Evolutionary conservation across 2,113 vertebrate genomes (phyloP), one percentile per base, ranked within the genome.

Genomic region (Turdus rufiventris): DNA sequence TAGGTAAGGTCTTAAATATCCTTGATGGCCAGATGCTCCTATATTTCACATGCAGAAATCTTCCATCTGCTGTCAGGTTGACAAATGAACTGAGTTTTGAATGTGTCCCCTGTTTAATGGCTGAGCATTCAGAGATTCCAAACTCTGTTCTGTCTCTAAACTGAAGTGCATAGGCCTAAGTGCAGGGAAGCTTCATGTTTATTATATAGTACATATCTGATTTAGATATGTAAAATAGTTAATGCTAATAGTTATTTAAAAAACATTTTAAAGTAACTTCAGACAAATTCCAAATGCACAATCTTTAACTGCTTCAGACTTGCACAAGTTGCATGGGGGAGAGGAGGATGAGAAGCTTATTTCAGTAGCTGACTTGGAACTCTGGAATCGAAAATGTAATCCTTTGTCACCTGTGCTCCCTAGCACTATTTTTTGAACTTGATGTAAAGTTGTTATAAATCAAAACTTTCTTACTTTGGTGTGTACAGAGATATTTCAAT

Each of bases 11-110:
- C 74, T 96, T 94, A 96, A 94, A 89, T 94, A 91, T 95, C 90
- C 79, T 50, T 93, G 74, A 83, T 96, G 89, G 83, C 92, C 95
- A 96, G 94, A 94, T 97, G 93, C 89, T 97, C 33, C 57, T 94
- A 5, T 85, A 88, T 96, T 96, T 96, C 12, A 33, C 43, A 82
- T 93, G 93, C 85, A 91, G 68, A 91, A 94, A 61, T 93, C 85
- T 95, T 96, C 80, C 88, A 95, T 93, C 79, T 89, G 80, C 81
- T 96, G 95, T 96, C 95, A 95, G 31, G 18, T 40, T 97, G 95
- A 95, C 88, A 92, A 93, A 97, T 94, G 88, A 92, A 92, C 61
- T 6, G 10, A 73, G 61, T 89, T 92, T 65, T 85, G 74, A 96
- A 95, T 95, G 92, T 86, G 89, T 92, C 88, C 96, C 93, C 76